Base-by-base conservation (phyloP, 2,888 invertebrate species). In the Scaptomyza flava region DNA sequence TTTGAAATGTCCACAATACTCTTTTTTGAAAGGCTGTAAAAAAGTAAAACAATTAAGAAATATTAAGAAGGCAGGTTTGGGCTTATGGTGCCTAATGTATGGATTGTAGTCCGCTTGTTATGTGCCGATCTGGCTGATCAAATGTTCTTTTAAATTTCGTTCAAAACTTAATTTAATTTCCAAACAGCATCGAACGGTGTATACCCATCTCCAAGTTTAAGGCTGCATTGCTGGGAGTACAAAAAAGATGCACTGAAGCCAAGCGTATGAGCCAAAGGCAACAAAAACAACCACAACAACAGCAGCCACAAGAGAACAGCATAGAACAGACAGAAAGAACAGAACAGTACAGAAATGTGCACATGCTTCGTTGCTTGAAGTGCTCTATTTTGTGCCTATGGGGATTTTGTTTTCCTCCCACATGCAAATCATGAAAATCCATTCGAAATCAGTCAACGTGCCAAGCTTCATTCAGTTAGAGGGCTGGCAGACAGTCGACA, bases 311-410 rank as follows among this genome's bases (percentile, higher is more conserved):
- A 31, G 5, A 43, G 14, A 42, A 38, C 34, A 33, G 30, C 20
- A 33, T 20, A 30, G 38, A 60, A 57, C 31, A 68, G 58, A 63
- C n/a, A n/a, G n/a, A 69, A 33, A 12, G 11, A 30, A 36, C 31
- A 27, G 34, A 62, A 58, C 33, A 70, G 58, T 60, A 65, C 54
- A 59, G 58, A 68, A 81, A 84, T 83, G 84, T 81, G 81, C 87
- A 84, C 82, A 81, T 77, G 87, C 74, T 74, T 79, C 79, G 82
- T 68, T 87, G 87, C 63, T 68, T 76, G 67, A 68, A 87, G 81
- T 81, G 87, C 87, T 84, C 81, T 71, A 87, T 83, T 81, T 87
- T 83, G 85, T 79, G 87, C 87, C 87, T 84, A 72, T 85, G 83
- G 82, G 87, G 77, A 82, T 72, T 79, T 84, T 64, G 68, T 62